Base-by-base conservation (phyloP, 2,888 invertebrate genomes). In the Xylocampa areola region DNA sequence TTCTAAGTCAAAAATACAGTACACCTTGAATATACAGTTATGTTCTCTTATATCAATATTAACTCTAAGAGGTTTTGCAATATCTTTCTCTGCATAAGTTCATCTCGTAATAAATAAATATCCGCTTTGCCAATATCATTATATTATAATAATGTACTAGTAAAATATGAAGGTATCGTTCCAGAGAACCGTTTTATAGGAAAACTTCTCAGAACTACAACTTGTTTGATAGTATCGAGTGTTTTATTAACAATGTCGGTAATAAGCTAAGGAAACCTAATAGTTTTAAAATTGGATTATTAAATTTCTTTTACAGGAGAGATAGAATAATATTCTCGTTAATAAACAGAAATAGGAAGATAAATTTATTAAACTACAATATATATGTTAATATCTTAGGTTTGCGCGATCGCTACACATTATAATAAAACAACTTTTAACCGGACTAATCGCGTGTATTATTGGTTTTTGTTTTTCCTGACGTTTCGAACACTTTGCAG, bases 81-180 rank as follows among this genome's bases (percentile, higher is more conserved):
- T 29, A 16, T 16, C 25, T 7, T 44, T 33, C 4, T 17, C 19
- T 11, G n/a, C n/a, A n/a, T 35, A 10, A 27, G 27, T 27, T 27
- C n/a, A 30, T 27, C 14, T 27, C 6, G 4, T 48, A 21, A 44
- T 32, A 37, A 25, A 41, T 19, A 35, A 65, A 52, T 51, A 39
- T 47, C 7, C 21, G 8, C 11, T 35, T 4, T 21, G 4, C 4
- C 21, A 5, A 17, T 48, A n/a, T n/a, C n/a, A n/a, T 39, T 32
- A 23, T 39, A 27, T 43, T 35, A 36, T 29, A 36, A 30, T 41
- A 14, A 59, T 53, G 36, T 59, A 25, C 40, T 59, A 53, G 59
- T 41, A 33, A 60, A 60, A 66, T 50, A 39, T n/a, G 3, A 14
- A 29, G 49, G 33, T 32, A 60, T 48, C 43, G 53, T 25, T 64